These are phyloP conservation scores for Sinhomidia bicolor DNA, from an alignment of 2,888 invertebrate genomes.

Conservation along the genomic window DNA sequence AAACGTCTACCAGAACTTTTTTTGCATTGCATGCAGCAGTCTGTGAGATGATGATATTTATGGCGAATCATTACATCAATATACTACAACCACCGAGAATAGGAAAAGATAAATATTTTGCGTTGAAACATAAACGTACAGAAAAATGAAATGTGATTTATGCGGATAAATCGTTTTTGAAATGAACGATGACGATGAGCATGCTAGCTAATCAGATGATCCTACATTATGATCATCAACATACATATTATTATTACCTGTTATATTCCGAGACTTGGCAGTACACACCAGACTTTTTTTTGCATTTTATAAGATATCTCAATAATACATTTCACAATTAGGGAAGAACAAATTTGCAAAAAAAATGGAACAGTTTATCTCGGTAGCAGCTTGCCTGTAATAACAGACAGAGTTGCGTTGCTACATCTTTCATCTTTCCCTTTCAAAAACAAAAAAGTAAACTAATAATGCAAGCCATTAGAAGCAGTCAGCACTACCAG, in stretches of 20 bases:
- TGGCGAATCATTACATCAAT: too few species aligned
- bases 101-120: background rate
- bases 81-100: too few species aligned
- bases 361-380: background rate
- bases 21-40: too few species aligned
- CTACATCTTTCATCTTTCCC: too few species aligned
- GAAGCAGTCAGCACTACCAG: too few species aligned
- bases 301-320: background rate
- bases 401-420: background rate
- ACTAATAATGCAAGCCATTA: background rate
- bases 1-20: too few species aligned
- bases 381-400: background rate
- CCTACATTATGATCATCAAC: background rate
- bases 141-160: background rate
- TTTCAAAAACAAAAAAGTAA: background rate
- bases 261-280: background rate
- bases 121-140: background rate
- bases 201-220: background rate
- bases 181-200: background rate
- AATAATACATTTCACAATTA: background rate
- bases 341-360: background rate
- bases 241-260: too few species aligned
- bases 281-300: background rate
- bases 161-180: background rate
- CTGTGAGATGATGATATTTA: too few species aligned